Base-by-base conservation (phyloP, 2,888 invertebrate genomes). In the Allophyes oxyacanthae region DNA sequence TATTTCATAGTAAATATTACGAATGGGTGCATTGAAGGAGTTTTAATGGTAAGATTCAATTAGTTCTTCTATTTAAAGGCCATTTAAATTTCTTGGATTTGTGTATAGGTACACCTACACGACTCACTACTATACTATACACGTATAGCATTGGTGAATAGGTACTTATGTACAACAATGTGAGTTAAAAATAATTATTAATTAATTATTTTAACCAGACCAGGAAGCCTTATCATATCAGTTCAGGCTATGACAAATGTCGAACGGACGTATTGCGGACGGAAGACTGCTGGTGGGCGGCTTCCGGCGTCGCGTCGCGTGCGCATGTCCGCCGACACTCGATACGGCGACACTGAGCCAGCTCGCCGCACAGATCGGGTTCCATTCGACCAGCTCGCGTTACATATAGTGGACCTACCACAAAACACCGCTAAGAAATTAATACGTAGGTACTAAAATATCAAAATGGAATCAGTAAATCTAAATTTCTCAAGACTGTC, bases 291-390 rank as follows among this genome's bases (percentile, higher is more conserved):
- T 77, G 56, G 85, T 85, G 81, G 88, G 88, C 81, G 85, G 84
- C 85, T 89, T 91, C 91, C 92, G 88, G 76, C 85, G 81, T 82
- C 90, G 89, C 90, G 86, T 85, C 90, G 89, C 90, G 86, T 85
- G 90, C 90, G 89, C 90, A 87, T 72, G 71, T 71, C 78, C 74
- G 71, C 65, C 69, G 88, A 85, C 68, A 89, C 74, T 64, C 78
- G 82, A 90, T 79, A 79, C 58, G 46, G 51, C 48, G 54, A 67
- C 61, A 54, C 48, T 64, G 58, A 71, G 57, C 71, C 64, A 63
- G 62, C 71, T 79, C 66, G 75, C 83, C 81, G 62, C 81, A 74
- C 61, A 68, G 84, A 75, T 91, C 86, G 34, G 34, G 67, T 91
- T 87, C 54, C 90, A 61, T 49, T 71, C 71, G 57, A 48, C 58